phyloP scores from a whole-genome alignment of 2,113 vertebrate genomes.

The Chaenocephalus aceratus region DNA sequence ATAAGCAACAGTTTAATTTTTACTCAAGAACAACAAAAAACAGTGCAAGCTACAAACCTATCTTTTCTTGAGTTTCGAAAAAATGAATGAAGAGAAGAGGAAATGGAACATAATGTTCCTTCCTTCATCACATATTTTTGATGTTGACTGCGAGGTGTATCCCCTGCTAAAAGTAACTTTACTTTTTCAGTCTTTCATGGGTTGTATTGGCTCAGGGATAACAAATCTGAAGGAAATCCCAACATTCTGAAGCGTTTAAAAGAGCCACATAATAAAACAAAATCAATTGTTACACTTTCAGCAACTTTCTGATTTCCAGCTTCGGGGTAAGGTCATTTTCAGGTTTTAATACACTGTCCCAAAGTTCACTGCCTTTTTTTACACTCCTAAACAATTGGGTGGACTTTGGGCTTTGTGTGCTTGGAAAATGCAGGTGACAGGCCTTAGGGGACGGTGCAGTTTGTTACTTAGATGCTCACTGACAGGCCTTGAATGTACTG shows the following conservation, averaged over 20 bases:
- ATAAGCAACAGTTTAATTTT: not conserved
- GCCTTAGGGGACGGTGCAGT: slow-evolving; percentile 31
- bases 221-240: not conserved
- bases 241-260: not conserved
- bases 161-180: not conserved
- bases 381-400: slow-evolving; percentile 51
- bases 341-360: not conserved
- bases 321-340: slow-evolving; percentile 28
- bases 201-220: not conserved
- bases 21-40: not conserved
- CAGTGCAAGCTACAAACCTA: no score
- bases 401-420: slow-evolving; percentile 3
- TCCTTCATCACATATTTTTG: not conserved
- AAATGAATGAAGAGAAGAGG: no score
- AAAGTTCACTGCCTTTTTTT: not conserved
- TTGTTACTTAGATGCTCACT: not conserved
- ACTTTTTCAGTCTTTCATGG: not conserved
- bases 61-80: no score
- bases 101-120: not conserved
- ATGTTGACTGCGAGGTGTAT: not conserved
- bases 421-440: slow-evolving; percentile 41
- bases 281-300: slow-evolving; percentile 29
- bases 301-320: slow-evolving; percentile 9
- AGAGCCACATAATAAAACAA: slow-evolving; percentile 16
- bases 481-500: slow-evolving; percentile 1